Base-by-base conservation (phyloP, 1,140 invertebrate species). In the Meloidogyne hapla region DNA sequence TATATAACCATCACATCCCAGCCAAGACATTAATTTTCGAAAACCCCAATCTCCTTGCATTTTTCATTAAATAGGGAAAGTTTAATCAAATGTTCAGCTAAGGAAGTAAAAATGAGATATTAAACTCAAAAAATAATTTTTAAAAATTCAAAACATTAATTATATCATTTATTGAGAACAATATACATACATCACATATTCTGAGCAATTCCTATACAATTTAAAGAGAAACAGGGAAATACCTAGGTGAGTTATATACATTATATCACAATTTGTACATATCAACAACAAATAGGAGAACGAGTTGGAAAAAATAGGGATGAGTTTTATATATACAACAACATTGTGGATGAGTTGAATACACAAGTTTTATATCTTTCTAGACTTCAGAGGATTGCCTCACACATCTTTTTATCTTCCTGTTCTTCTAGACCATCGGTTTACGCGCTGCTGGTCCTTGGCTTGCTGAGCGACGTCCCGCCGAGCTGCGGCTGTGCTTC, bases 141-240 rank as follows among this genome's bases (percentile, higher is more conserved):
- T 42, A 1, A 42, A 42, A 42, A 9, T 10, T 48, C 13, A 48
- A 48, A 18, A 48, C 4, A 18, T 18, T n/a, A 18, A 18, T 56
- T 56, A n/a, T n/a, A n/a, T n/a, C 1, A 56, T 56, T 56, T 56
- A 56, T 56, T 56, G n/a, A 13, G 5, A 56, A 21, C 18, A n/a
- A 56, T 56, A 56, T 56, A 56, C 48, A 56, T n/a, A 56, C 4
- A 56, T 56, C 48, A 56, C n/a, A 56, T 56, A 56, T 56, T 56
- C 48, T 45, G 48, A 56, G n/a, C 48, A 56, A 56, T 56, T 56
- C 40, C 18, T 56, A 56, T 56, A 56, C 48, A 56, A 56, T 56
- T 56, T 56, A 56, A 56, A n/a, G 18, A 6, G 48, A 56, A n/a
- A 56, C 45, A 48, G 15, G 12, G 8, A n/a, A 56, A 56, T 15